Base-by-base conservation (phyloP, 2,113 vertebrate genomes). In the Nannobrachium achirus region DNA sequence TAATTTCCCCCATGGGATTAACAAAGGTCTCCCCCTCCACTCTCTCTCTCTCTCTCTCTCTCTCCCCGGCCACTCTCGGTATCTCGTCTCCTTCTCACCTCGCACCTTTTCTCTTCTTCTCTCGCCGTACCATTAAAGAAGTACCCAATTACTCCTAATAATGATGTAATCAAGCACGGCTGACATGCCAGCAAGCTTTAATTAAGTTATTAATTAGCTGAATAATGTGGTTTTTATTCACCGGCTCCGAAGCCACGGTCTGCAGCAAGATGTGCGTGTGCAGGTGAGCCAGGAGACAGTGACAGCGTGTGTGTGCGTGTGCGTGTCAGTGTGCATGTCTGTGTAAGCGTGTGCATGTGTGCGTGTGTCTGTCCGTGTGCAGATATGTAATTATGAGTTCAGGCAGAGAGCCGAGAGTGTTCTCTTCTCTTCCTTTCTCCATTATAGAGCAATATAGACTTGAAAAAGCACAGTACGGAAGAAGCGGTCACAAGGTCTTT, bases 141-240 rank as follows among this genome's bases (percentile, higher is more conserved):
- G 86, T 91, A 84, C 80, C 84, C 83, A 89, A 87, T 91, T 90
- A 91, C 86, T 88, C 84, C 84, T 89, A 89, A 92, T 92, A 88
- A 92, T 92, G 89, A 93, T 91, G 87, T 90, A 91, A 89, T 91
- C 87, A 89, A 85, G 80, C 88, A 86, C 59, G 63, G 84, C 84
- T 91, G 91, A 90, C 81, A 69, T 88, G 84, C 74, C 85, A 82
- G 83, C 42, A 53, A 89, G 81, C 87, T 88, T 90, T 92, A 92
- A 92, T 93, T 92, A 91, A 92, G 89, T 88, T 92, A 92, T 91
- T 92, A 93, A 92, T 93, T 93, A 89, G 86, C 82, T 86, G 80
- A 91, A 91, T 92, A 91, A 92, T 89, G 84, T 80, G 76, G 55
- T 76, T 91, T 89, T 86, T 80, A 86, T 86, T 88, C 82, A 86